Percentiles rank a stretch among this genome's conserved stretches.
Evolutionary conservation across 2,113 vertebrate genomes (phyloP).

Genomic region (Echinops telfairi): DNA sequence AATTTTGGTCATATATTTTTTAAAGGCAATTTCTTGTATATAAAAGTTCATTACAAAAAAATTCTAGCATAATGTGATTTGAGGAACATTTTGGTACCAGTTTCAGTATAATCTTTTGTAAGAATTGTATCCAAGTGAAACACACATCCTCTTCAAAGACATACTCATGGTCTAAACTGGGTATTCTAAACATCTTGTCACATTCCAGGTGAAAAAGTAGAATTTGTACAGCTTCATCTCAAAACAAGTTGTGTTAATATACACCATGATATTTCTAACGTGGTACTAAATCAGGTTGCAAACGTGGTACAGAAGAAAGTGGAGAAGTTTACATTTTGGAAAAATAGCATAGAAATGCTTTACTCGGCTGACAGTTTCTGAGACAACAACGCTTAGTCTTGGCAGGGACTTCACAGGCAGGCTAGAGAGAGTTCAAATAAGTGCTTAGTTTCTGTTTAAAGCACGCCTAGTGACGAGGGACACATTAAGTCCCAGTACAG

Average conservation of each 20-base stretch:
- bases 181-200: constrained; percentile 40
- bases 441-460: background rate
- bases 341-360: constrained; percentile 44
- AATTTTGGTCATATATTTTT: background rate
- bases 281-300: background rate
- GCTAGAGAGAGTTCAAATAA: background rate
- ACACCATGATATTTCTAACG: background rate
- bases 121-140: constrained; percentile 46
- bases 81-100: constrained; percentile 51
- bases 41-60: constrained; percentile 6
- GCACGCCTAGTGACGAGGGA: background rate
- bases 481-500: background rate
- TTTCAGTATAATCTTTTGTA: constrained; percentile 45
- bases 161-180: constrained; percentile 36
- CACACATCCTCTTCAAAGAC: constrained; percentile 52
- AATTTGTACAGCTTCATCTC: background rate
- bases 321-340: constrained; percentile 13
- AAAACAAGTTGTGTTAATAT: constrained; percentile 42
- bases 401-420: background rate
- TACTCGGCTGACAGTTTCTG: background rate
- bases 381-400: background rate
- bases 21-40: constrained; percentile 5
- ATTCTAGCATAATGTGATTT: background rate
- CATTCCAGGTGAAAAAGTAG: constrained; percentile 38
- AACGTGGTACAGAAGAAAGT: background rate